A percentile compares a stretch with the other conserved stretches of the same genome.
Conservation (phyloP, 2,888 invertebrate species). For the Amblyteles armatorius region DNA sequence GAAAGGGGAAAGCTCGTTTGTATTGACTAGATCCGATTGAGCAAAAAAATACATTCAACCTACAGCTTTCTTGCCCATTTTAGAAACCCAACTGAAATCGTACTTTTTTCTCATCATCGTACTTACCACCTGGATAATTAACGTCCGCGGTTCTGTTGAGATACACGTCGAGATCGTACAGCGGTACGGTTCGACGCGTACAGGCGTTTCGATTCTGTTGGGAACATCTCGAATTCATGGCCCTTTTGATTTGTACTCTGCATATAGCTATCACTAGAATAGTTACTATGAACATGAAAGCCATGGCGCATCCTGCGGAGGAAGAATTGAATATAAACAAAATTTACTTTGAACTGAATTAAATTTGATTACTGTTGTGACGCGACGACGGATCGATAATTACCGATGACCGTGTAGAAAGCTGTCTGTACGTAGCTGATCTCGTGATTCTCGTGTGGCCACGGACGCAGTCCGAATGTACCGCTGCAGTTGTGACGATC, state of each 20-base stretch:
- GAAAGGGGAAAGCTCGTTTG: neutral
- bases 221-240: slow-evolving; percentile 77
- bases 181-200: slow-evolving; percentile 71
- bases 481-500: slow-evolving; percentile 80
- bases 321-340: slow-evolving; percentile 10
- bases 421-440: slow-evolving; percentile 84
- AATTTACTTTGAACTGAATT: too few species aligned
- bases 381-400: slow-evolving; percentile 48
- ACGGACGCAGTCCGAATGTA: slow-evolving; percentile 66
- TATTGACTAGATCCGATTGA: neutral
- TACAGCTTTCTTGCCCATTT: neutral
- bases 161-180: slow-evolving; percentile 80
- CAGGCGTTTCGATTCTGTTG: slow-evolving; percentile 71
- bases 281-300: slow-evolving; percentile 84
- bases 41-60: too few species aligned
- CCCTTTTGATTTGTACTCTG: slow-evolving; percentile 83
- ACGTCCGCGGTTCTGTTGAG: slow-evolving; percentile 73
- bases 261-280: slow-evolving; percentile 84
- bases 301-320: slow-evolving; percentile 83
- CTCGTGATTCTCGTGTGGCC: slow-evolving; percentile 75
- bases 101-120: neutral
- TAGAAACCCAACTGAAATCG: neutral
- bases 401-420: slow-evolving; percentile 84
- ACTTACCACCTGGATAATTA: slow-evolving; percentile 69
- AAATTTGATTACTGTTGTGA: neutral